Conservation (phyloP, 2,888 invertebrate species). For the Boloria euphrosyne region DNA sequence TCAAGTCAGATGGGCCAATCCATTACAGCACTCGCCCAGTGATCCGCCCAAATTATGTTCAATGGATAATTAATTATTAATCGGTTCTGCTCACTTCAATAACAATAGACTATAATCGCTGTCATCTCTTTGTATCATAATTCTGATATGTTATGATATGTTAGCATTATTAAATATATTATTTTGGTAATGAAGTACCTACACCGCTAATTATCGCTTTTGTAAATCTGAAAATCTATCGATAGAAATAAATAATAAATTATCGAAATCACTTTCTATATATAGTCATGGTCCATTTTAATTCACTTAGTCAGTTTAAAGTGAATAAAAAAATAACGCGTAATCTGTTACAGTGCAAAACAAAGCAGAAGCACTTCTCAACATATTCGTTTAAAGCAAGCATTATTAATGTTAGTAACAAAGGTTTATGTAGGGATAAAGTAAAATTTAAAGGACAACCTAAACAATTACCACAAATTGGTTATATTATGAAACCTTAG, state of each 20-base stretch:
- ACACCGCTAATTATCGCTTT: no score
- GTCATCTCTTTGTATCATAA: conserved; percentile 26
- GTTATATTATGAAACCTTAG: conserved; percentile 28
- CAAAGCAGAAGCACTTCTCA: conserved; percentile 12
- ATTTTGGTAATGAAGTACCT: background rate
- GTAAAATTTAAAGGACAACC: conserved; percentile 32
- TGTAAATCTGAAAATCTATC: no score
- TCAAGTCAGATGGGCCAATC: conserved; percentile 58
- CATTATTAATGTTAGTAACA: conserved; percentile 26
- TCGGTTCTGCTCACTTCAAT: conserved; percentile 71
- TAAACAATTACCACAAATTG: conserved; percentile 38
- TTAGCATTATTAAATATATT: conserved; percentile 11
- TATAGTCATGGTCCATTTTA: no score
- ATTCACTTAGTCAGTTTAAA: background rate
- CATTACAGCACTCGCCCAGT: conserved; percentile 57
- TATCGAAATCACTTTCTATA: no score
- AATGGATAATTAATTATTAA: conserved; percentile 81
- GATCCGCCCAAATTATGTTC: conserved; percentile 80
- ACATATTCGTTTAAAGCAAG: conserved; percentile 21
- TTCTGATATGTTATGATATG: conserved; percentile 23
- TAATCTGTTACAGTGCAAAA: background rate
- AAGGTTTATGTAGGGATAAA: conserved; percentile 22
- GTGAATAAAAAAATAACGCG: background rate
- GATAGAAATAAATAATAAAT: no score
- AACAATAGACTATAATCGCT: conserved; percentile 40